These are phyloP conservation scores for Meteorus colon DNA, from an alignment of 2,888 invertebrate genomes.

Conservation along the genomic window DNA sequence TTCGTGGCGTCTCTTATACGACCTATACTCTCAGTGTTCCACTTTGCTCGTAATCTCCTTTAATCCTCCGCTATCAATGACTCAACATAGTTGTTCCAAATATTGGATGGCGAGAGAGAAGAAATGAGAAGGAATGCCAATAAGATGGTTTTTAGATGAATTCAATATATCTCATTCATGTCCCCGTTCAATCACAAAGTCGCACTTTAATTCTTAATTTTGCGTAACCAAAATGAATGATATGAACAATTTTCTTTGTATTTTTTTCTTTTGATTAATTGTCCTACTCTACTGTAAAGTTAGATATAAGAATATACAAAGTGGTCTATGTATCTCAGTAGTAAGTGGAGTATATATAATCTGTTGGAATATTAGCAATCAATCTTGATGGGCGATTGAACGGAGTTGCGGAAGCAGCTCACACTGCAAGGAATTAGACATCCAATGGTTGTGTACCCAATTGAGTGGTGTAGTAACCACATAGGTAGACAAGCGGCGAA, in stretches of 20 bases:
- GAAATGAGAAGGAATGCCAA: not conserved
- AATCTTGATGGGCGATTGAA: not conserved
- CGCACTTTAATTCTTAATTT: no score
- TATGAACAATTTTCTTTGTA: no score
- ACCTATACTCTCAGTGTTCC: not conserved
- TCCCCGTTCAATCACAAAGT: no score
- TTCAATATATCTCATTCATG: no score
- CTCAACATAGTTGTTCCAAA: not conserved
- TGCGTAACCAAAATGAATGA: no score
- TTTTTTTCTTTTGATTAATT: no score
- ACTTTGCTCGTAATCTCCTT: not conserved
- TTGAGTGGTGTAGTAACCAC: not conserved
- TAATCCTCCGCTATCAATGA: not conserved
- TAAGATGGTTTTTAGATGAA: not conserved
- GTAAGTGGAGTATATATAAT: no score
- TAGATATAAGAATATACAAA: not conserved
- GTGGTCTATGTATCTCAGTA: no score
- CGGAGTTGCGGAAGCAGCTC: constrained; percentile 3
- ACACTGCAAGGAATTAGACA: constrained; percentile 31
- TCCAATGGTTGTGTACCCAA: constrained; percentile 23
- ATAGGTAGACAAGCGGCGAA: not conserved
- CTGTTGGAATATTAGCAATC: not conserved
- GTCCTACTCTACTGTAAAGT: no score
- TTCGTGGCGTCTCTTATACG: not conserved
- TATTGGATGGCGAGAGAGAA: not conserved